Percentiles rank a stretch among this genome's conserved stretches.
Conservation (phyloP, 2,113 vertebrate species). For the Campylorhamphus procurvoides region DNA sequence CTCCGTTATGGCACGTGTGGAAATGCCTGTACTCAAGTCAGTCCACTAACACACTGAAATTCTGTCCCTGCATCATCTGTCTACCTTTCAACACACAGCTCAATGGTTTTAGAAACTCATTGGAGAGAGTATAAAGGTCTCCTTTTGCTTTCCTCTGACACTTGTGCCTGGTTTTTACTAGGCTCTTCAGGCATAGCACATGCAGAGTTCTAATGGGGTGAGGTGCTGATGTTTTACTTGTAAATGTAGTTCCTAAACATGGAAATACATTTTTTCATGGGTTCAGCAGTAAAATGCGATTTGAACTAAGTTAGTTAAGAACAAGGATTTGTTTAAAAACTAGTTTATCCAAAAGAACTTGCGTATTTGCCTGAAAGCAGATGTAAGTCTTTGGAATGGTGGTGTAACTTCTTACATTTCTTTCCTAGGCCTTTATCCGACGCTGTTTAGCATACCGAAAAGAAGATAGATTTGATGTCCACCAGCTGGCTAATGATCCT, state of each 20-base stretch:
- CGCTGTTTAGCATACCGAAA: conserved; percentile 98
- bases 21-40: not conserved
- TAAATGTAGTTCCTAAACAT: not conserved
- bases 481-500: conserved; percentile 94
- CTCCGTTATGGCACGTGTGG: not conserved
- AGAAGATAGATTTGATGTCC: conserved; percentile 95
- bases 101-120: not conserved
- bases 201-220: not conserved
- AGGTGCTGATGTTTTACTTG: not conserved
- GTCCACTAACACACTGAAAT: not conserved
- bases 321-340: not conserved
- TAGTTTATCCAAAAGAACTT: not conserved
- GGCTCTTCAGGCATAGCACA: not conserved
- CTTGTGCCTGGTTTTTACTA: not conserved
- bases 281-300: not conserved
- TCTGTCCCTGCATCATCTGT: not conserved
- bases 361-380: not conserved
- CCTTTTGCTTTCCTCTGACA: not conserved
- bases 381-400: not conserved
- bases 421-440: conserved; percentile 91
- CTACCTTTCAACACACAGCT: not conserved
- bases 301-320: not conserved
- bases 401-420: not conserved
- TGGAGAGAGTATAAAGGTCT: not conserved
- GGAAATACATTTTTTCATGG: not conserved